These are phyloP conservation scores for Uloborus diversus DNA, from an alignment of 1,140 invertebrate genomes.

Conservation along the genomic window DNA sequence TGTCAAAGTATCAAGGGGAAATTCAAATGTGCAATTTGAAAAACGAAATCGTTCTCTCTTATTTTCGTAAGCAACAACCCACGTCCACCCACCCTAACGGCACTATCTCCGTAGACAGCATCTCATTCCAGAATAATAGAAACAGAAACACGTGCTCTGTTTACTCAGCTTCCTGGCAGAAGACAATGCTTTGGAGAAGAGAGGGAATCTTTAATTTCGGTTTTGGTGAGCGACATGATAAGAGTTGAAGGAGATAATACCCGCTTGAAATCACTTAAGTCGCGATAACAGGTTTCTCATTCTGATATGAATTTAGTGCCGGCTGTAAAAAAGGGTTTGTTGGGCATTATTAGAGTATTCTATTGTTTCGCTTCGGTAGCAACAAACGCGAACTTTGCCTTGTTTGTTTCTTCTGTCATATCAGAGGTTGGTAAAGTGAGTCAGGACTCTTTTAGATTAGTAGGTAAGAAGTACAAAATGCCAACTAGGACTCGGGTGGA, in stretches of 20 bases:
- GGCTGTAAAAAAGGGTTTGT: constrained; percentile 15
- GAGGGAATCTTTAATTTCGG: constrained; percentile 14
- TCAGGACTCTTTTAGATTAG: too few species aligned
- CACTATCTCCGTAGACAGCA: background rate
- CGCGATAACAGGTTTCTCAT: background rate
- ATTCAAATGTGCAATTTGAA: background rate
- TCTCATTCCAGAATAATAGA: background rate
- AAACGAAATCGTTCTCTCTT: background rate
- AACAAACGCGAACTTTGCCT: too few species aligned
- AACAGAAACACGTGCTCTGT: background rate
- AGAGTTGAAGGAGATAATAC: too few species aligned
- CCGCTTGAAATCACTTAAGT: constrained; percentile 16
- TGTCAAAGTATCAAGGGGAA: too few species aligned
- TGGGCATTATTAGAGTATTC: too few species aligned
- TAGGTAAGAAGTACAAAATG: too few species aligned
- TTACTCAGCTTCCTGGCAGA: background rate
- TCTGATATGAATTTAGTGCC: constrained; percentile 24
- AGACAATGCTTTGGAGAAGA: constrained; percentile 9
- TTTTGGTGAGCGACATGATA: constrained; percentile 9
- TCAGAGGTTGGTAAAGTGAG: too few species aligned
- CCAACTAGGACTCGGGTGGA: too few species aligned
- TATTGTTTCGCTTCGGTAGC: too few species aligned
- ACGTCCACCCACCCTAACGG: background rate
- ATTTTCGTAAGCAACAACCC: background rate
- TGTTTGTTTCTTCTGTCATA: too few species aligned